Percentiles rank a stretch among this genome's conserved stretches.
Conservation (phyloP, 2,888 invertebrate species). For the Eumacrocentrus americanus region DNA sequence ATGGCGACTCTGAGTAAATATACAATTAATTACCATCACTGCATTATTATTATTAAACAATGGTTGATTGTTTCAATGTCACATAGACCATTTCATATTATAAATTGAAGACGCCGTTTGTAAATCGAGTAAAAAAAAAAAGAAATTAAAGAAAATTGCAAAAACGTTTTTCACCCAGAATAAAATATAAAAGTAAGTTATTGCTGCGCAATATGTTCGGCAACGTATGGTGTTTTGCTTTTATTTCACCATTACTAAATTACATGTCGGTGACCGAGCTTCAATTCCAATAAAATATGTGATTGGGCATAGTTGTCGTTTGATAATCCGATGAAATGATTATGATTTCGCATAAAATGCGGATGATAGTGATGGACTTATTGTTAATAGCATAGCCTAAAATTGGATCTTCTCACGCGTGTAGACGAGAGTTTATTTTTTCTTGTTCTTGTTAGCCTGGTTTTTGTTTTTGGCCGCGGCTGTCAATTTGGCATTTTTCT, state of each 20-base stretch:
- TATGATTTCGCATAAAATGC: slow-evolving; percentile 50
- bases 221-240: too few relatives aligned
- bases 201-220: too few relatives aligned
- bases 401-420: slow-evolving; percentile 40
- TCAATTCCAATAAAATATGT: slow-evolving; percentile 28
- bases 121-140: too few relatives aligned
- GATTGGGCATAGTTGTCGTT: slow-evolving; percentile 8
- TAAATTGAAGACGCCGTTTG: too few relatives aligned
- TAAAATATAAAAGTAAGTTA: too few relatives aligned
- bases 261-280: slow-evolving; percentile 26
- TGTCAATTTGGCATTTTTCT: slow-evolving; percentile 77
- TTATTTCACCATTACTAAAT: slow-evolving; percentile 24
- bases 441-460: slow-evolving; percentile 60
- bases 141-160: too few relatives aligned
- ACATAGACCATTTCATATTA: too few relatives aligned
- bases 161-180: too few relatives aligned
- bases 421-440: slow-evolving; percentile 53
- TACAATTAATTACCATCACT: too few relatives aligned
- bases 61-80: too few relatives aligned
- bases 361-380: slow-evolving; percentile 58
- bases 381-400: slow-evolving; percentile 57
- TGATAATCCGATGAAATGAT: slow-evolving; percentile 47
- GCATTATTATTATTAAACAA: too few relatives aligned
- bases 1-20: too few relatives aligned
- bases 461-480: slow-evolving; percentile 76